A percentile compares a stretch with the other conserved stretches of the same genome.
phyloP scores from a whole-genome alignment of 2,113 vertebrate species.

The Calidris pygmaea region DNA sequence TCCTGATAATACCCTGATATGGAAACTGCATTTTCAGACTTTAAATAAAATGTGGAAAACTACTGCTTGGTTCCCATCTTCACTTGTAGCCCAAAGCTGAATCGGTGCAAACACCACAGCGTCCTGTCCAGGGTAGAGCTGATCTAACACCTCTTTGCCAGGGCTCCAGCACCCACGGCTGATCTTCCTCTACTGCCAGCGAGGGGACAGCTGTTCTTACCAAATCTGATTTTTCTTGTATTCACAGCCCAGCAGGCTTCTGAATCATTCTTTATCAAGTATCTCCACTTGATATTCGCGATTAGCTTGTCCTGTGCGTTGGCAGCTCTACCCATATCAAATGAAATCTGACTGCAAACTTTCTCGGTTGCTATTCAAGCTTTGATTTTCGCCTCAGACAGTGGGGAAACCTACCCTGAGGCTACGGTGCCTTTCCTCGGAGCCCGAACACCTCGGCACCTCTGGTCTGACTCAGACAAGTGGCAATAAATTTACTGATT shows the following conservation, averaged over 20 bases:
- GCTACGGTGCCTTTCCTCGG: not conserved
- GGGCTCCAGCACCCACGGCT: not conserved
- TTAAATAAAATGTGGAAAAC: not conserved
- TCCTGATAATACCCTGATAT: not conserved
- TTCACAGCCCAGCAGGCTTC: not conserved
- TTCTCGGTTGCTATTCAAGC: not conserved
- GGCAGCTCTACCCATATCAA: not conserved
- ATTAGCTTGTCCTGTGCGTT: not conserved
- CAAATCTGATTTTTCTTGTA: not conserved
- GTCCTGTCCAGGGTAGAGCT: not conserved
- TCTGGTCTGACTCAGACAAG: not conserved
- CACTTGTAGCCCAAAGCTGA: not conserved
- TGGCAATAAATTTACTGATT: not conserved
- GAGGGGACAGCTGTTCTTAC: not conserved
- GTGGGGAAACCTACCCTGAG: not conserved
- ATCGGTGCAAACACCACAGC: not conserved
- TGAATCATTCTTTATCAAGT: not conserved
- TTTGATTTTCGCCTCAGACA: not conserved
- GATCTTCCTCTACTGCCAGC: not conserved
- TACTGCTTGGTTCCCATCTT: not conserved
- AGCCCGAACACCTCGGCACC: not conserved
- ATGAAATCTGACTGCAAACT: not conserved
- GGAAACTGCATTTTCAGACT: not conserved
- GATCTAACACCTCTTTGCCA: not conserved
- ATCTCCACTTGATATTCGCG: not conserved